Evolutionary conservation across 1,140 invertebrate species (phyloP), one percentile per base, ranked within the genome.

Genomic region (Sarcophaga peregrina): DNA sequence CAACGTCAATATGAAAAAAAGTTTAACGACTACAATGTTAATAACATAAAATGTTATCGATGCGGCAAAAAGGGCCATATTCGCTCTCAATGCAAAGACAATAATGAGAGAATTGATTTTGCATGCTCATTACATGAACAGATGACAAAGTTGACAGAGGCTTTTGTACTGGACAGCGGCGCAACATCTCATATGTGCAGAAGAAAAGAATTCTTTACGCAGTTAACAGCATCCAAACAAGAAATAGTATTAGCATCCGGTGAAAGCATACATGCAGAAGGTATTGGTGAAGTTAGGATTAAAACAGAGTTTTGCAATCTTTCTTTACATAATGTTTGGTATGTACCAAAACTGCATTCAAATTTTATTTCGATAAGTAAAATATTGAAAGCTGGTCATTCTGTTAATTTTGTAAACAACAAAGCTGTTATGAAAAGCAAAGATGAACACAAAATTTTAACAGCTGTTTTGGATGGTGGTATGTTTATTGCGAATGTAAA

Each of bases 351-450:
- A 46, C 52, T 83, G 37, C 10, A 81, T 75, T 81, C 62, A n/a
- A 83, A 81, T 80, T 83, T 83, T 48, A 20, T 83, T 25, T 83
- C 82, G 47, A 54, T 83, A n/a, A 48, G 52, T 3, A 80, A 83
- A 72, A 68, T 68, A 13, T 5, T 83, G 9, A 46, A 83, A 83
- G 47, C 50, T 20, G 76, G 58, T 9, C 37, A 80, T 83, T 62
- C 75, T 13, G 76, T 83, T 48, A 20, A 45, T 48, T 83, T 83
- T 73, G n/a, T 13, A 47, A 47, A 50, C 13, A 80, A 83, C 45
- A 46, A 37, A 50, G 76, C 75, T 15, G 20, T 83, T 15, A 47
- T 83, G 13, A 80, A 78, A 72, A 82, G 47, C 46, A 25, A n/a
- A 72, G 17, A 73, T 20, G 68, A 48, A 15, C n/a, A 73, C 11